Percentiles rank a stretch among this genome's conserved stretches.
Evolutionary conservation across 2,113 vertebrate genomes (phyloP).

Genomic region (Bucco capensis): DNA sequence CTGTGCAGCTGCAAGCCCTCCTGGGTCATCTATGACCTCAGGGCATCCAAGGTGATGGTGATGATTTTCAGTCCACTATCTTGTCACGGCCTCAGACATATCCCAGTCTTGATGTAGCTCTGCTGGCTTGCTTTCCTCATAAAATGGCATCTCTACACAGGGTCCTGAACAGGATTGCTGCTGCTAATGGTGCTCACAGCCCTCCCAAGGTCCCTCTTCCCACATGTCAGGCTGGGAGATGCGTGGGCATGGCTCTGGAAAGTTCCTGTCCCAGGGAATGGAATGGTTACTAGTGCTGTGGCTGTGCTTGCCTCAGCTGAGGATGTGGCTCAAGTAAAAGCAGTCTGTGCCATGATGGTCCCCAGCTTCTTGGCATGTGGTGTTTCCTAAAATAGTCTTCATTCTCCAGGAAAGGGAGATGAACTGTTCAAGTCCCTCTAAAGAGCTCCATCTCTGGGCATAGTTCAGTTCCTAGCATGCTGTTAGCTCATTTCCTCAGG

Average conservation of each 20-base stretch:
- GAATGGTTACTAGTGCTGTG: neutral
- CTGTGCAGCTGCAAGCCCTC: neutral
- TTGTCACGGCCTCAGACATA: neutral
- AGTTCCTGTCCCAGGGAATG: neutral
- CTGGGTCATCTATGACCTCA: neutral
- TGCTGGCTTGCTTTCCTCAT: neutral
- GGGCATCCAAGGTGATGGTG: neutral
- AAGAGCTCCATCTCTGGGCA: neutral
- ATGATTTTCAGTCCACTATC: neutral
- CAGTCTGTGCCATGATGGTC: neutral
- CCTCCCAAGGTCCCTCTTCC: neutral
- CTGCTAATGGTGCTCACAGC: neutral
- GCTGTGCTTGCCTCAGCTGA: neutral
- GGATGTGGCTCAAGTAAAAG: neutral
- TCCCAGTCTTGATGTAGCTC: neutral
- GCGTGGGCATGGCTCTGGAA: fast-evolving
- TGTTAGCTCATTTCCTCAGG: neutral
- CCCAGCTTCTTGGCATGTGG: neutral
- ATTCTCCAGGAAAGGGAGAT: neutral
- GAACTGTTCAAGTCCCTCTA: neutral
- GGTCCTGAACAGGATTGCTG: neutral
- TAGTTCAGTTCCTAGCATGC: neutral
- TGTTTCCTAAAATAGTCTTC: neutral
- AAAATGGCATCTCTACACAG: fast-evolving
- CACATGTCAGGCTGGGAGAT: fast-evolving